Evolutionary conservation across 2,888 invertebrate genomes (phyloP).

Genomic region (Dorcus hopei): DNA sequence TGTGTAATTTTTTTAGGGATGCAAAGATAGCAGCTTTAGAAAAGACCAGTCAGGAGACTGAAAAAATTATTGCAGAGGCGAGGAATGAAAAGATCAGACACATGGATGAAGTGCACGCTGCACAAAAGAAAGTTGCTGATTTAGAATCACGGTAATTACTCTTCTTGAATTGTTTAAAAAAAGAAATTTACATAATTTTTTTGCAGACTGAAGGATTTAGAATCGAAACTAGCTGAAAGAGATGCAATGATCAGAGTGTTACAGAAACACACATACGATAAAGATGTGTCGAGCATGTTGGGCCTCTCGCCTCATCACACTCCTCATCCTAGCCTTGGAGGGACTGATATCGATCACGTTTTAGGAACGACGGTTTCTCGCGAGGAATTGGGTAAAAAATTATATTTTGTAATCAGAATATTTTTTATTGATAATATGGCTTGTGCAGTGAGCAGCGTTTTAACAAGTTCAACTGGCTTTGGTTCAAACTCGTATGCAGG

Average conservation of each 20-base stretch:
- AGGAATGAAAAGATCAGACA: slow-evolving; percentile 82
- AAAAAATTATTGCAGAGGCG: slow-evolving; percentile 81
- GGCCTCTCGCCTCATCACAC: slow-evolving; percentile 52
- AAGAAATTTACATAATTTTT: background rate
- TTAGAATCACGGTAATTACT: slow-evolving; percentile 70
- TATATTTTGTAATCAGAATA: background rate
- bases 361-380: slow-evolving; percentile 49
- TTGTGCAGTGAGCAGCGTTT: slow-evolving; percentile 55
- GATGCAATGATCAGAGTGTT: slow-evolving; percentile 89
- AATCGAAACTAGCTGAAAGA: slow-evolving; percentile 82
- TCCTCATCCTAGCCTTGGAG: slow-evolving; percentile 52
- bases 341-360: slow-evolving; percentile 51
- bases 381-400: slow-evolving; percentile 47
- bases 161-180: background rate
- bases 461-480: slow-evolving; percentile 57
- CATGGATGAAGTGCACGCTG: slow-evolving; percentile 84
- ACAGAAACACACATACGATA: slow-evolving; percentile 75
- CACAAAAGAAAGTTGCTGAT: slow-evolving; percentile 82
- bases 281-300: slow-evolving; percentile 59
- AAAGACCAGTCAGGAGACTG: slow-evolving; percentile 79
- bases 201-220: slow-evolving; percentile 73
- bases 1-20: slow-evolving; percentile 55
- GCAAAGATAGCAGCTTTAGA: slow-evolving; percentile 82
- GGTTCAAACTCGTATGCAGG: slow-evolving; percentile 58
- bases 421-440: background rate